phyloP scores from a whole-genome alignment of 2,113 vertebrate genomes.

The Clinocottus analis region DNA sequence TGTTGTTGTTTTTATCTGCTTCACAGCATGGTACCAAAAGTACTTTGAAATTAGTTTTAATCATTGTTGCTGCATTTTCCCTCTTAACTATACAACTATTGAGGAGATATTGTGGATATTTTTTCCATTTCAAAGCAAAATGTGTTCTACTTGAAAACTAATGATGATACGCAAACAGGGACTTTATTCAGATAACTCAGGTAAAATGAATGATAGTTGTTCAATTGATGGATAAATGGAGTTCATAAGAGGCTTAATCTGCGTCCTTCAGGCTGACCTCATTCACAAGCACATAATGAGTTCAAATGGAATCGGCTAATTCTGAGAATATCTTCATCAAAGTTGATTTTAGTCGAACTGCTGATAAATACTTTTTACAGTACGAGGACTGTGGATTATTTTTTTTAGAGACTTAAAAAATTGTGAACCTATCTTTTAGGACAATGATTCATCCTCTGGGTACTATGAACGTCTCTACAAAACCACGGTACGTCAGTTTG shows the following conservation, averaged over 20 bases:
- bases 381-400: not conserved
- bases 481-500: not conserved
- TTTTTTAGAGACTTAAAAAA: not conserved
- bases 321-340: not conserved
- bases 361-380: not conserved
- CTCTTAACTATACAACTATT: constrained; percentile 3
- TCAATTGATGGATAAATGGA: not conserved
- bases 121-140: constrained; percentile 15
- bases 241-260: not conserved
- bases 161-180: not conserved
- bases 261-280: not conserved
- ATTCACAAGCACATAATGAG: not conserved
- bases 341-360: not conserved
- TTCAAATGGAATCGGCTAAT: not conserved
- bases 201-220: not conserved
- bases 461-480: not conserved
- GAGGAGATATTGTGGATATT: constrained; percentile 6
- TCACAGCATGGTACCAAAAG: constrained; percentile 13
- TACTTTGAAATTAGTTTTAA: constrained; percentile 30
- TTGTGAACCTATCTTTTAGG: no score
- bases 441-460: not conserved
- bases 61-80: constrained; percentile 17
- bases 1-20: not conserved
- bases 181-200: not conserved
- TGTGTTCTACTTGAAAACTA: constrained; percentile 15